A percentile compares a stretch with the other conserved stretches of the same genome.
Evolutionary conservation across 2,888 invertebrate genomes (phyloP).

Genomic region (Macropis europaea): DNA sequence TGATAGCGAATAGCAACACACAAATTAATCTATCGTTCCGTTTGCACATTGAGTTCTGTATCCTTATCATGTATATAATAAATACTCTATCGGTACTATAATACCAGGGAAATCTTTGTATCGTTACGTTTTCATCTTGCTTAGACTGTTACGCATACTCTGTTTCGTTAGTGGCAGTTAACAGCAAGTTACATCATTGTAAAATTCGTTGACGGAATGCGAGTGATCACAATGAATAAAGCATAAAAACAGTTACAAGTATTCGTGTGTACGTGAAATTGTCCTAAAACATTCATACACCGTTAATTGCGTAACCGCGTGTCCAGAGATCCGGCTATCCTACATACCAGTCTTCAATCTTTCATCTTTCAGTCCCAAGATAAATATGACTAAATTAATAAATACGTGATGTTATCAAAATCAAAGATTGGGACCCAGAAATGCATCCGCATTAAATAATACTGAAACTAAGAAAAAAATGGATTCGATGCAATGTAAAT

Average conservation of each 20-base stretch:
- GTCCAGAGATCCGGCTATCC: not conserved
- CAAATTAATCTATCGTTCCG: constrained; percentile 22
- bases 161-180: constrained; percentile 21
- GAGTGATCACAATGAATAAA: constrained; percentile 33
- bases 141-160: constrained; percentile 7
- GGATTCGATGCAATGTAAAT: constrained; percentile 11
- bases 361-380: constrained; percentile 10
- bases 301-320: not conserved
- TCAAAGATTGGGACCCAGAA: not conserved
- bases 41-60: constrained; percentile 21
- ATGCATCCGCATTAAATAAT: no score
- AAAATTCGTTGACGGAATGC: constrained; percentile 46
- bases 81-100: constrained; percentile 17
- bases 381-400: constrained; percentile 24
- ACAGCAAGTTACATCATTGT: constrained; percentile 17
- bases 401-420: not conserved
- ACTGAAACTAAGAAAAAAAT: no score
- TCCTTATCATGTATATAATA: constrained; percentile 13
- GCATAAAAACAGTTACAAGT: constrained; percentile 4
- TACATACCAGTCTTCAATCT: constrained; percentile 22
- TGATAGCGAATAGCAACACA: constrained; percentile 15
- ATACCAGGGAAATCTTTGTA: constrained; percentile 25
- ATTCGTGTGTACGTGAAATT: not conserved
- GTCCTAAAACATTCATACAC: not conserved
- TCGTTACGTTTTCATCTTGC: constrained; percentile 14